These are phyloP conservation scores for Clarias laeviceps DNA, from an alignment of 2,797 vertebrate genomes.

Conservation along the genomic window DNA sequence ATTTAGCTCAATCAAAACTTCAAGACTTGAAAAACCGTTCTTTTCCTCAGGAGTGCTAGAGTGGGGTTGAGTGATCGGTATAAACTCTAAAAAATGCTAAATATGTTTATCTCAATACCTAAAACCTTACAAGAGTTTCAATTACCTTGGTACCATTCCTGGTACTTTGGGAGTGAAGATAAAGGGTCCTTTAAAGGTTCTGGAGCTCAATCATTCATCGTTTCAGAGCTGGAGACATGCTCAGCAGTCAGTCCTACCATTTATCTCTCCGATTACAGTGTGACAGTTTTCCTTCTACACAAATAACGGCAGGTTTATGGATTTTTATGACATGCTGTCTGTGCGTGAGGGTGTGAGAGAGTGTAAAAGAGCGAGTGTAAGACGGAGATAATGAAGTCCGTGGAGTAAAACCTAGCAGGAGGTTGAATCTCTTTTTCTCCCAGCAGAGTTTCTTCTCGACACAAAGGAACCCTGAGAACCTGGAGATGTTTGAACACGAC, in stretches of 20 bases:
- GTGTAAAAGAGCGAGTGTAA: constrained; percentile 12
- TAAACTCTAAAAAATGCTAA: not conserved
- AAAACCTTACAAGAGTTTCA: not conserved
- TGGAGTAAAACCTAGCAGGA: constrained; percentile 40
- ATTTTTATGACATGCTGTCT: constrained; percentile 15
- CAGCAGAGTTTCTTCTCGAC: not conserved
- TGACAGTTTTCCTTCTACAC: not conserved
- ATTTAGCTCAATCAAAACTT: not conserved
- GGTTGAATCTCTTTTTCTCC: constrained; percentile 30
- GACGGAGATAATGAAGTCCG: constrained; percentile 39
- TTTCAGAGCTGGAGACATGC: not conserved
- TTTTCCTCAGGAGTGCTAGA: not conserved
- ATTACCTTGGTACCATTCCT: not conserved
- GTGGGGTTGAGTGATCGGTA: not conserved
- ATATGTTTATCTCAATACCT: not conserved
- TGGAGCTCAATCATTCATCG: not conserved
- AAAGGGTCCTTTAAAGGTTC: not conserved
- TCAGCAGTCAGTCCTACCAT: not conserved
- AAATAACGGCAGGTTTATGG: constrained; percentile 1
- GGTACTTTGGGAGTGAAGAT: not conserved
- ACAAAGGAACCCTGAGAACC: not conserved
- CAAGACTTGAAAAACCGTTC: not conserved
- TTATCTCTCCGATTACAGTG: not conserved
- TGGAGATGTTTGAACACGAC: constrained; percentile 20
- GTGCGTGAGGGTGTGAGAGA: not conserved